Evolutionary conservation across 2,113 vertebrate species (phyloP), one percentile per base, ranked within the genome.

Genomic region (Chloebia gouldiae): DNA sequence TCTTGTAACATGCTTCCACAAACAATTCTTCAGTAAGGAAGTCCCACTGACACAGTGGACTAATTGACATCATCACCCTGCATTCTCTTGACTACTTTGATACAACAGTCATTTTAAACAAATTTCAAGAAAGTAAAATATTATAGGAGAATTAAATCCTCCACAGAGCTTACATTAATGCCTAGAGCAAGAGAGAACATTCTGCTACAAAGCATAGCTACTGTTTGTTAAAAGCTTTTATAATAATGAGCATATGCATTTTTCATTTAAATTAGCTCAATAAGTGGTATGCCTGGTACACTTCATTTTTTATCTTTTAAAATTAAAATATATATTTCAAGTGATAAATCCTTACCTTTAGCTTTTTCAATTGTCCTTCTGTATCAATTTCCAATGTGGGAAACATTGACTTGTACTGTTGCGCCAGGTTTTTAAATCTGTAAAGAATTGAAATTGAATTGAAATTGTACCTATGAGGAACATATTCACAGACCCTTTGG

Each of bases 371-470:
- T 80, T 99, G 99, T 57, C 98, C 98, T 42, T 99, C 99, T 53
- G 96, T 57, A 22, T 99, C 99, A 68, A 99, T 97, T 70, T 98
- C 98, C 97, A 99, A 77, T 31, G 98, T 85, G 28, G 99, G 98
- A 95, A 99, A 99, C 99, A 99, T 99, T 94, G 99, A 98, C 88
- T 99, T 99, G 97, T 99, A 98, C 65, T 99, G 99, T 49, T 97
- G 98, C 56, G 98, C 99, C 75, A 99, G 98, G 91, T 98, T 99
- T 98, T 99, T 99, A 98, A 99, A 99, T 89, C 99, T 99, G 92
- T 70, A 96, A 95, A 86, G 87, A 17, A 96, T 63, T 59, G 59
- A 90, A 89, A 60, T 42, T 4, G 0, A 17, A 96, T 60, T 59
- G 59, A 90, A 89, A 60, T 42, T 4, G 0, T 47, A 57, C 13